A percentile compares a stretch with the other conserved stretches of the same genome.
These are phyloP conservation scores for Enoplosus armatus DNA, from an alignment of 2,797 vertebrate species.

Conservation along the genomic window DNA sequence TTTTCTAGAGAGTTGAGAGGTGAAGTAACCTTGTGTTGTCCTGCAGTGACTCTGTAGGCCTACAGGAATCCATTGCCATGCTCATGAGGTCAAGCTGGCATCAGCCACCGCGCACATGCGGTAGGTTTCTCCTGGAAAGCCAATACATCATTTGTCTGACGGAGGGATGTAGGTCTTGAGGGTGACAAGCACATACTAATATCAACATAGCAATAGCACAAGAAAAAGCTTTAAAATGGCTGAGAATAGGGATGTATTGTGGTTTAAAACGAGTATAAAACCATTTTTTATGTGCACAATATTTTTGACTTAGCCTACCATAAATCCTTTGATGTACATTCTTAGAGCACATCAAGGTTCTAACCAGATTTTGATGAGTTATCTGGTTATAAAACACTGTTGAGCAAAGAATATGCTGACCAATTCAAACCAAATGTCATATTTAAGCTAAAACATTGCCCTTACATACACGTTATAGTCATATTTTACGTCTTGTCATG, in stretches of 20 bases:
- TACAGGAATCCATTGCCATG: not conserved
- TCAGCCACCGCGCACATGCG: not conserved
- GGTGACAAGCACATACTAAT: not conserved
- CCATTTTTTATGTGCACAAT: not conserved
- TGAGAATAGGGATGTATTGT: not conserved
- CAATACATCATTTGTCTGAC: not conserved
- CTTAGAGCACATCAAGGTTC: not conserved
- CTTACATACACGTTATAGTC: not conserved
- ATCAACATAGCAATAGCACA: not conserved
- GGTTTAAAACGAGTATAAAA: not conserved
- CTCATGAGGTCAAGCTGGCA: not conserved
- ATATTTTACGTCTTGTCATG: not conserved
- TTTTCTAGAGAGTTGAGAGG: conserved; percentile 41
- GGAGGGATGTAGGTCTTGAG: too few species aligned
- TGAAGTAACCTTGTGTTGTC: conserved; percentile 23
- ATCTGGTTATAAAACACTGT: not conserved
- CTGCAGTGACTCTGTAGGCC: not conserved
- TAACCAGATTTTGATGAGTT: not conserved
- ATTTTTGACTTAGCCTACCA: not conserved
- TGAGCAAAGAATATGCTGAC: not conserved
- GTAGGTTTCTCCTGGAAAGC: not conserved
- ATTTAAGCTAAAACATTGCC: not conserved
- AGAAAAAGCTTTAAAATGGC: not conserved
- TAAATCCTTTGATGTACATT: not conserved
- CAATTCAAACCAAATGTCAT: not conserved